These are phyloP conservation scores for Dryomyza anilis DNA, from an alignment of 2,888 invertebrate species.

Conservation along the genomic window DNA sequence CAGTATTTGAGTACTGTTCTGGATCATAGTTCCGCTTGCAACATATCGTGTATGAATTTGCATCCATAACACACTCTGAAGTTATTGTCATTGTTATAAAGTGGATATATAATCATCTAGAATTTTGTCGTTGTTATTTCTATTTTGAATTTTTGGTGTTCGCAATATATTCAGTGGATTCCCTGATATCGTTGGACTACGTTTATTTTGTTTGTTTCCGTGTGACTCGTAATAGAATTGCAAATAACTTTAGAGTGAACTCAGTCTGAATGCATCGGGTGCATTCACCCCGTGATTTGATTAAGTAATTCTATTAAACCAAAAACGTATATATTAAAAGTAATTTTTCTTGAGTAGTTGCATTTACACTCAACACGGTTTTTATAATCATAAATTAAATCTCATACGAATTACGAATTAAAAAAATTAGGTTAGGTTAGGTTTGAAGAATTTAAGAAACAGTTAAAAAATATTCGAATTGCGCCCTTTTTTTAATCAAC, in stretches of 20 bases:
- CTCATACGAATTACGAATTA: too few relatives aligned
- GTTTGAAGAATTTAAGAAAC: neutral
- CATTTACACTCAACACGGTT: too few relatives aligned
- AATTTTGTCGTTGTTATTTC: neutral
- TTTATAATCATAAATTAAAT: too few relatives aligned
- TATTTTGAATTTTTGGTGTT: neutral
- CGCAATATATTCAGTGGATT: neutral
- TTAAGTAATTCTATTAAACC: too few relatives aligned
- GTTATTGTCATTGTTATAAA: too few relatives aligned
- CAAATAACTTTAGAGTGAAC: constrained; percentile 22
- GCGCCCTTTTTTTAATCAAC: too few relatives aligned
- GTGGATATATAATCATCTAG: neutral
- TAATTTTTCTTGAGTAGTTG: too few relatives aligned
- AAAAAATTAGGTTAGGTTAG: neutral
- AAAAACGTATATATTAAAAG: too few relatives aligned
- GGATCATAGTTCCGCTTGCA: constrained; percentile 14
- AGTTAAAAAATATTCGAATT: neutral
- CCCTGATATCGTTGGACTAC: neutral
- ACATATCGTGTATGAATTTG: constrained; percentile 10
- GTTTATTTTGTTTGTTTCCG: neutral
- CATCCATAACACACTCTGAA: neutral
- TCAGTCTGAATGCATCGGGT: constrained; percentile 19
- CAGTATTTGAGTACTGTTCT: neutral
- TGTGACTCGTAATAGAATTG: constrained; percentile 20
- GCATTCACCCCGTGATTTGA: constrained; percentile 18